phyloP scores from a whole-genome alignment of 2,888 invertebrate species.

The Eupeodes latifasciatus region DNA sequence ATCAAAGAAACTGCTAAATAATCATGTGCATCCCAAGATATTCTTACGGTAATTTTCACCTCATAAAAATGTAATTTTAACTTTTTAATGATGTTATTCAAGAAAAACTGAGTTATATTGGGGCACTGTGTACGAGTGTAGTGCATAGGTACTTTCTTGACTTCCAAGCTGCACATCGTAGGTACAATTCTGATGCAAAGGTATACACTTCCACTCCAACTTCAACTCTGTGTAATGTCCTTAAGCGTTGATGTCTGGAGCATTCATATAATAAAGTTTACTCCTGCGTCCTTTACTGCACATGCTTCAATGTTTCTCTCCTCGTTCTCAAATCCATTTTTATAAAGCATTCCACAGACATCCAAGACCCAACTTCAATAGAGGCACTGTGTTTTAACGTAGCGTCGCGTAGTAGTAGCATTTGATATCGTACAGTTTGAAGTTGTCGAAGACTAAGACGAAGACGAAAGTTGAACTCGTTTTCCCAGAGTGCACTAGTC shows the following conservation, averaged over 20 bases:
- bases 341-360: too few relatives aligned
- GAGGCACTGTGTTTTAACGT: not conserved
- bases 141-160: not conserved
- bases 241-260: constrained; percentile 2
- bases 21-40: too few relatives aligned
- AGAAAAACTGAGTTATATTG: constrained; percentile 40
- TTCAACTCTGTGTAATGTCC: not conserved
- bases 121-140: too few relatives aligned
- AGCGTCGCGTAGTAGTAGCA: not conserved
- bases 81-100: constrained; percentile 65
- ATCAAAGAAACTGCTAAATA: too few relatives aligned
- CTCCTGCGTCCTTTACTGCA: not conserved
- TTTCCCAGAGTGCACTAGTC: constrained; percentile 30
- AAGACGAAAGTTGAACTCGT: constrained; percentile 17
- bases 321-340: not conserved
- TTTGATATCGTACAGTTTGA: constrained; percentile 24
- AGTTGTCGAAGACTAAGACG: not conserved
- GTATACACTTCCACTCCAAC: not conserved
- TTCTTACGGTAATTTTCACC: constrained; percentile 45
- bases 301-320: not conserved
- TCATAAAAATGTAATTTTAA: constrained; percentile 69
- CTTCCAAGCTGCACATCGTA: not conserved
- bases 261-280: constrained; percentile 1
- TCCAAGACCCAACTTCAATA: too few relatives aligned
- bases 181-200: not conserved